Evolutionary conservation across 2,113 vertebrate species (phyloP).

Genomic region (Xiphorhynchus elegans): DNA sequence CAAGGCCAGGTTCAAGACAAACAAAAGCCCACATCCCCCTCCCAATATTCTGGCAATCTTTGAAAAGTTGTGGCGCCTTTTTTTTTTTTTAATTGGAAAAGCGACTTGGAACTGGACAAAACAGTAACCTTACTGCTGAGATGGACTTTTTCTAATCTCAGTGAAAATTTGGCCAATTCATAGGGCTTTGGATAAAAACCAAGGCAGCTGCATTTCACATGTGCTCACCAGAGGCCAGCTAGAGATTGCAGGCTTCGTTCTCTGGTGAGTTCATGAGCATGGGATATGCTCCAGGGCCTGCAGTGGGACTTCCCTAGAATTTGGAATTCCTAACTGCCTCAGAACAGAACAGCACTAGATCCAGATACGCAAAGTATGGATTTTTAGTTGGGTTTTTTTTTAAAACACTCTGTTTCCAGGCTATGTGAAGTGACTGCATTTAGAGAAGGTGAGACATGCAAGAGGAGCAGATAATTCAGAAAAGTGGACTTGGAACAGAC

Average conservation of each 20-base stretch:
- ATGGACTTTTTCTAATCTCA: not conserved
- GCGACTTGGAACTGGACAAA: not conserved
- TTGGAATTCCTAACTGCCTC: not conserved
- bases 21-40: not conserved
- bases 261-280: not conserved
- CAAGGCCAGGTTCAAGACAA: not conserved
- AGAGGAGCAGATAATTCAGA: not conserved
- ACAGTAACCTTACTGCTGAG: not conserved
- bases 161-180: slow-evolving; percentile 20
- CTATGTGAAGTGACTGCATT: not conserved
- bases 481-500: not conserved
- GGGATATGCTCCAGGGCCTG: not conserved
- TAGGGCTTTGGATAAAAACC: slow-evolving; percentile 3
- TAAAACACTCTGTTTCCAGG: not conserved
- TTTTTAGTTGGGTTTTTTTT: not conserved
- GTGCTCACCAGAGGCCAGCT: not conserved
- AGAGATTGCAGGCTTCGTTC: not conserved
- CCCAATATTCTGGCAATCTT: not conserved
- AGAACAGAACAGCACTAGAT: not conserved
- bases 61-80: not conserved
- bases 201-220: slow-evolving; percentile 29
- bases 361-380: not conserved
- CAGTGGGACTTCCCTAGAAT: not conserved
- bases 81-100: not conserved
- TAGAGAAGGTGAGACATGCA: not conserved